Percentiles rank a stretch among this genome's conserved stretches.
Conservation (phyloP, 1,140 invertebrate genomes). For the Chionoecetes opilio region DNA sequence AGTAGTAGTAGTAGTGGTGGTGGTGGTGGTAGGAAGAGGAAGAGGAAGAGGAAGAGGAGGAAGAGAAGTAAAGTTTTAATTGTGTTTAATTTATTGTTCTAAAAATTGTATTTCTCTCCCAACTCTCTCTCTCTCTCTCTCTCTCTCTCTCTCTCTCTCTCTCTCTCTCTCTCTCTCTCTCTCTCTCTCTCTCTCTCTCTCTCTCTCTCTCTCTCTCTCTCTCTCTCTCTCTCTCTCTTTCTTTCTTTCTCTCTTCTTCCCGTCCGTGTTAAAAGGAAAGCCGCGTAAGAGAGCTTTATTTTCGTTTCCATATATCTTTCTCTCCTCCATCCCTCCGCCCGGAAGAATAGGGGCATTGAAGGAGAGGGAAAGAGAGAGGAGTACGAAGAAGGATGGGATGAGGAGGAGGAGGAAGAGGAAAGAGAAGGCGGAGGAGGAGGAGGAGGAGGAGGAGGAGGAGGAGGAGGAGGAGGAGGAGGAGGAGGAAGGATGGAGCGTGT, state of each 20-base stretch:
- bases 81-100: too few species aligned
- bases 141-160: too few species aligned
- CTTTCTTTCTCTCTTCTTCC: neutral
- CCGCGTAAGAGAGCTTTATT: conserved; percentile 11
- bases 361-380: too few species aligned
- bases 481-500: neutral
- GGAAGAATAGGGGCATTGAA: neutral
- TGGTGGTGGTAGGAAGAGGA: too few species aligned
- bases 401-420: neutral
- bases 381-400: neutral
- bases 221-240: conserved; percentile 54
- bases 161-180: neutral
- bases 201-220: conserved; percentile 51
- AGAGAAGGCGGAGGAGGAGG: neutral
- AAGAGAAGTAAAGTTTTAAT: too few species aligned
- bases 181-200: conserved; percentile 40
- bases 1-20: too few species aligned
- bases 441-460: neutral
- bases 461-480: neutral
- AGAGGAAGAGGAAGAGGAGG: too few species aligned
- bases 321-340: neutral
- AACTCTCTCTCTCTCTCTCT: conserved; percentile 14
- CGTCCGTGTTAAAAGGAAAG: neutral
- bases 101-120: too few species aligned
- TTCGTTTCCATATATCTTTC: conserved; percentile 25